Base-by-base conservation (phyloP, 2,888 invertebrate species). In the Phyllotreta striolata region DNA sequence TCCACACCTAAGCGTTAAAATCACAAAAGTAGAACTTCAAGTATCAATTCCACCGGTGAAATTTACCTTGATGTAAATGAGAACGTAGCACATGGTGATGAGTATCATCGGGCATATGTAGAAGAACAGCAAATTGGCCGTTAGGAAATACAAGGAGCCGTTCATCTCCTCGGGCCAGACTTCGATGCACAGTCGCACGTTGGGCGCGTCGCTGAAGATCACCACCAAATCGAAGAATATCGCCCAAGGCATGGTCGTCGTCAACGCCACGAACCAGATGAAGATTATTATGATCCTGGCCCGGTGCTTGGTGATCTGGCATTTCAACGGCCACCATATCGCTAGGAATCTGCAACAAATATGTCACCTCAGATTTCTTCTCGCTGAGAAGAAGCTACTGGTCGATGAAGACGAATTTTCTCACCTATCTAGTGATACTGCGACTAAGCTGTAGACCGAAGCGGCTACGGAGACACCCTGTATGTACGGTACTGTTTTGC, bases 401-500 rank as follows among this genome's bases (percentile, higher is more conserved):
- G n/a, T n/a, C n/a, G n/a, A n/a, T n/a, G n/a, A 47, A 51, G 49
- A 55, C n/a, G 35, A 9, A 8, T 44, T 37, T 44, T 8, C 88
- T 86, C 81, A 94, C 94, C 94, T 91, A 86, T 98, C 97, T 63
- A 96, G 85, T 66, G 97, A 95, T 12, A 97, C 96, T 7, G 96
- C 95, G 59, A 96, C 95, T 58, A 98, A 86, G 76, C 96, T 96
- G 86, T 96, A 95, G 69, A 97, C 95, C 6, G 96, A 96, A 8
- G 97, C 96, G 44, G 95, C 95, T 9, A 97, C 96, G 0, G 96
- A 95, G 49, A 97, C 90, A 34, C 96, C 95, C 83, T 97, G 96
- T 74, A 96, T 92, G 82, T 96, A 98, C 3, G 97, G 95, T 57
- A 96, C 96, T 14, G 94, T 91, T 83, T 96, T 95, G 85, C 98